Base-by-base conservation (phyloP, 2,888 invertebrate genomes). In the Pachymerium ferrugineum region DNA sequence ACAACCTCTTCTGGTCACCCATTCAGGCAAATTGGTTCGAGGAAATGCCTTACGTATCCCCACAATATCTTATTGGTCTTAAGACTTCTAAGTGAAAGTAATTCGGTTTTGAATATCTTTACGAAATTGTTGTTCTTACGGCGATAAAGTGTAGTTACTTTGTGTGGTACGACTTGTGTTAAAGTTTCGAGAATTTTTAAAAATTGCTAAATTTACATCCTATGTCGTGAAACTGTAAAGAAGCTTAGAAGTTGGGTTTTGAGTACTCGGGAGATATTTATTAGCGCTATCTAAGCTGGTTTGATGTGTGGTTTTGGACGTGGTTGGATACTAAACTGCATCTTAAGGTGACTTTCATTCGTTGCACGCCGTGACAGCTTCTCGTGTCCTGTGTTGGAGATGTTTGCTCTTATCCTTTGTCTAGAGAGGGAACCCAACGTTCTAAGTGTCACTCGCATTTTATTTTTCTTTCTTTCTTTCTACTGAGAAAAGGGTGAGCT, bases 271-370 rank as follows among this genome's bases (percentile, higher is more conserved):
- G n/a, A 19, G 47, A 47, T 47, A 47, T 47, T 47, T 47, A 47
- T 47, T 47, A 47, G 47, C 47, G 16, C 47, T 22, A 47, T 47
- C 47, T 47, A 22, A 47, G 47, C 47, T 10, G 19, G 8, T 16
- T 6, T 47, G 47, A 47, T 47, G 47, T 47, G 16, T 22, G 47
- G 19, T 47, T 47, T 47, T 47, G 47, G 47, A 47, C 47, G 47
- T 47, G 47, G 47, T 16, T 47, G 47, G 47, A 47, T 47, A 47
- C 47, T 47, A 47, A 47, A 47, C 19, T 47, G 47, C 47, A 47
- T 47, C 47, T 47, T 47, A 22, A 47, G 47, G 47, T 47, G 47
- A 47, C 47, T 47, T 47, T 47, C 47, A 47, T 47, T 47, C 47
- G 22, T 47, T 47, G 47, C 47, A 47, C 47, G 47, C 47, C 22